A percentile compares a stretch with the other conserved stretches of the same genome.
These are phyloP conservation scores for Pelecanoides urinatrix DNA, from an alignment of 2,113 vertebrate genomes.

Conservation along the genomic window DNA sequence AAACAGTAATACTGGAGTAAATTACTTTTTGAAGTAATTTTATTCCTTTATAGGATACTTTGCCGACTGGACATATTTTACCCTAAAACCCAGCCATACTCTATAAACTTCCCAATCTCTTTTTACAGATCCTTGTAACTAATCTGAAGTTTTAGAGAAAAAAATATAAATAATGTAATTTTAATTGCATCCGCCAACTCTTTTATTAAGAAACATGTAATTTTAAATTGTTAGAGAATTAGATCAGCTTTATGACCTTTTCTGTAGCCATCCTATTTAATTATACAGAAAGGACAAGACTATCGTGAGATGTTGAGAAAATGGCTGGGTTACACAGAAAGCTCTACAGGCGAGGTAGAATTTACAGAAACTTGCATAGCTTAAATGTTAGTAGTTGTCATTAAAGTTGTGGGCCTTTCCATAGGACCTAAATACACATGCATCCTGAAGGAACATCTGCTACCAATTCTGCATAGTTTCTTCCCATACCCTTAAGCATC, in stretches of 20 bases:
- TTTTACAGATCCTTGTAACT: neutral
- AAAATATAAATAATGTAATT: neutral
- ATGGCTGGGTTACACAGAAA: neutral
- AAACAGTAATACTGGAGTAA: neutral
- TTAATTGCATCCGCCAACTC: neutral
- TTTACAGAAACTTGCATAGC: neutral
- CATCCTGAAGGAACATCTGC: conserved; percentile 2
- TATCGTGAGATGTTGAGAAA: neutral
- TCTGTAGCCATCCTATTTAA: neutral
- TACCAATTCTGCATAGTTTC: neutral
- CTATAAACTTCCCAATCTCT: neutral
- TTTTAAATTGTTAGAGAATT: neutral
- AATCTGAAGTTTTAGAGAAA: neutral
- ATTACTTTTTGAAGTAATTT: neutral
- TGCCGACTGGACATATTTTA: neutral
- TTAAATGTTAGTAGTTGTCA: neutral
- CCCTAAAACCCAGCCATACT: neutral
- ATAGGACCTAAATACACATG: neutral
- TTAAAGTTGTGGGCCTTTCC: neutral
- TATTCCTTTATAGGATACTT: neutral
- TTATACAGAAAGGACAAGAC: neutral
- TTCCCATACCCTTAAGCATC: neutral
- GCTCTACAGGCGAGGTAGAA: neutral
- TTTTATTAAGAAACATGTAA: neutral
- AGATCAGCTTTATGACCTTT: neutral